Base-by-base conservation (phyloP, 64 coral and sea anemone species). In the Montipora foliosa region DNA sequence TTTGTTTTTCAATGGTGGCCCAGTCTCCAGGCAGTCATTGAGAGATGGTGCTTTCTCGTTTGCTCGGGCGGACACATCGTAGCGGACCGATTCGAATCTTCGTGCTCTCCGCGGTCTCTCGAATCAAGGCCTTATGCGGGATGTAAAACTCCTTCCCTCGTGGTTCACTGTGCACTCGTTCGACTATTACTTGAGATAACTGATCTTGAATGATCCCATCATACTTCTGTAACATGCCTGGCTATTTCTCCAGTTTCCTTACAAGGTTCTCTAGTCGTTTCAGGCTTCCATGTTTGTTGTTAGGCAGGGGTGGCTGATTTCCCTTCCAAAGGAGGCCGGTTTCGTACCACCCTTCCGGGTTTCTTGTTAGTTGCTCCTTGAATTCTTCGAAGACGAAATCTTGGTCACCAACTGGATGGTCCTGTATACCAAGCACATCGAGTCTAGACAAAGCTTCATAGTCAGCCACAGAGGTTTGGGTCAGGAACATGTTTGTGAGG, bases 151-250 rank as follows among this genome's bases (percentile, higher is more conserved):
- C 52, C 52, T 67, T 83, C 52, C 25, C 80, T 67, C 16, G 24
- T 83, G 52, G 80, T 83, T 67, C 52, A 62, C n/a, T 59, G 52
- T 67, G 5, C 79, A 82, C 19, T 22, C 52, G 79, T 82, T 82
- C 79, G 59, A 82, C 79, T 60, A 60, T 82, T 82, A 0, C 79
- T 57, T 82, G 79, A 82, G 80, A 57, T 57, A 82, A 82, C 59
- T 82, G 80, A 78, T 78, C 75, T 78, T 78, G 75, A 64, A 64
- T 64, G 61, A 64, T 15, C 61, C 61, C 13, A 12, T 64, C 61
- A 64, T 64, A 64, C 61, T 78, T 78, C 75, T 78, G 44, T 16
- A 78, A 78, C 75, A 78, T 78, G 45, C 75, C 75, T 78, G 22
- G 75, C 13, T 47, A 44, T 47, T 78, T 78, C 75, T 78, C 46